Evolutionary conservation across 2,888 invertebrate species (phyloP), one percentile per base, ranked within the genome.

Genomic region (Agrilus cyanescens): DNA sequence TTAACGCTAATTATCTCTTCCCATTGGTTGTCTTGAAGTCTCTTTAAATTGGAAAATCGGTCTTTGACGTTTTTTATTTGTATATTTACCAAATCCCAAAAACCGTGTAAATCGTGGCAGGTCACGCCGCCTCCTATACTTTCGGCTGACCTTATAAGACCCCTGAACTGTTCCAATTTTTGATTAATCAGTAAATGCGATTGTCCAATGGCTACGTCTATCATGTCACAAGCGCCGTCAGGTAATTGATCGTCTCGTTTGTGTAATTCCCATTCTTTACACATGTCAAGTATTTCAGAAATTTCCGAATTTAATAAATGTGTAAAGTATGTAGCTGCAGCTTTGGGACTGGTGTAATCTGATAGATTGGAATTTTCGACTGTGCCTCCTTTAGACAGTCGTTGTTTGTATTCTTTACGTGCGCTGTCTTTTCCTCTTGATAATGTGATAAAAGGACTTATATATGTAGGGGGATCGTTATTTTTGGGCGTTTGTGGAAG

Each of bases 81-180:
- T 64, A 85, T 76, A 51, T 76, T 76, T 31, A 86, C 76, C 80
- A 86, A 82, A 56, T 89, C 89, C 89, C 89, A 90, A 69, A 88
- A 90, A 18, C 89, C 89, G 53, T 80, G 82, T 41, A 90, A 70
- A 68, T 90, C 90, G 5, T 76, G 74, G 45, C 74, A 72, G 0
- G 74, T 77, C 33, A 82, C 73, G 8, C 73, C 65, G 49, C 72
- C 70, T 20, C 66, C 59, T n/a, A 69, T 70, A 20, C 68, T 60
- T 18, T 53, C 51, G 14, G 50, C 25, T 29, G 43, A 42, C 41
- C 65, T 63, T 50, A 76, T 76, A 35, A 85, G 67, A 32, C 70
- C 65, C 37, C 73, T 69, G 61, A 89, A 89, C 68, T 88, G 85
- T 58, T 77, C 70, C 60, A 89, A 76, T 63, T 89, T 89, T 63